Evolutionary conservation across 1,140 invertebrate species (phyloP).

Genomic region (Lordiphosa clarofinis): DNA sequence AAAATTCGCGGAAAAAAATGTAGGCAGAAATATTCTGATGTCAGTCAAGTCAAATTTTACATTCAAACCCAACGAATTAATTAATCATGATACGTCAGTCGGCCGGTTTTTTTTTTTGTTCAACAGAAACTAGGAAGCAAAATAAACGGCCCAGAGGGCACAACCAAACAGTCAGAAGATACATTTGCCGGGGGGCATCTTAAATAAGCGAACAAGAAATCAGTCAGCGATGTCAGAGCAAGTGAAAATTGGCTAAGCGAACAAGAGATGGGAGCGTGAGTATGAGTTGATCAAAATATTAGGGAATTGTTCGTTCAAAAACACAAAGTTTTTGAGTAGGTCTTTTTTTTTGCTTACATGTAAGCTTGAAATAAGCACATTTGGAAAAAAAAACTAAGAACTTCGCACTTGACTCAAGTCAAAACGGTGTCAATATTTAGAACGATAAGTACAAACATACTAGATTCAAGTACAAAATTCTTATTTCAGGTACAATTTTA

Average conservation of each 20-base stretch:
- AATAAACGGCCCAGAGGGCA: slow-evolving; percentile 1
- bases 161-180: not conserved
- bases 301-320: no score
- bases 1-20: not conserved
- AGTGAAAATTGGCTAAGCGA: not conserved
- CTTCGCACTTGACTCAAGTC: no score
- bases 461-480: no score
- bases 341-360: no score
- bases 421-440: no score
- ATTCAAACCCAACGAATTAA: slow-evolving; percentile 40
- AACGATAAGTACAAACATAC: no score
- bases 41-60: slow-evolving; percentile 34
- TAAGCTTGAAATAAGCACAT: no score
- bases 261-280: not conserved
- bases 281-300: no score
- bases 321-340: no score
- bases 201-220: slow-evolving; percentile 24
- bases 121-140: slow-evolving; percentile 14
- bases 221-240: slow-evolving; percentile 36
- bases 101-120: slow-evolving; percentile 8
- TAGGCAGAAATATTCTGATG: slow-evolving; percentile 20
- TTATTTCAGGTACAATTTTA: no score
- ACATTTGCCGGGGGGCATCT: slow-evolving; percentile 28
- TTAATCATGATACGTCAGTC: slow-evolving; percentile 42
- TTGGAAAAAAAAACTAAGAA: no score